phyloP scores from a whole-genome alignment of 2,888 invertebrate genomes.

The Xestia sexstrigata region DNA sequence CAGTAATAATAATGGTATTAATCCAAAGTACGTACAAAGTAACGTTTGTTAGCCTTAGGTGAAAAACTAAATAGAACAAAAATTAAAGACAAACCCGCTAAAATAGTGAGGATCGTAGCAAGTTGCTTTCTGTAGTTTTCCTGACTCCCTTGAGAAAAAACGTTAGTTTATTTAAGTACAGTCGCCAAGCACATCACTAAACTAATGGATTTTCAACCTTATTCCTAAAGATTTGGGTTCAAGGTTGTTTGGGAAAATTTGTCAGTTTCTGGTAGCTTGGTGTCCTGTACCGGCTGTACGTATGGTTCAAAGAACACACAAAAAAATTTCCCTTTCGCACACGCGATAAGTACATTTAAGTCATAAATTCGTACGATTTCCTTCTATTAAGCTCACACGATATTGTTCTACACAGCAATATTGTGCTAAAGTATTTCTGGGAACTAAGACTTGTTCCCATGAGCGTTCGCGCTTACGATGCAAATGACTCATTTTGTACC shows the following conservation, averaged over 20 bases:
- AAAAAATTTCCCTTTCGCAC: constrained; percentile 8
- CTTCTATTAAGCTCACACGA: constrained; percentile 16
- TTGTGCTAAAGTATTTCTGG: constrained; percentile 30
- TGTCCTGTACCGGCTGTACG: too few relatives aligned
- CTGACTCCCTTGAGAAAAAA: background rate
- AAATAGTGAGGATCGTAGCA: too few relatives aligned
- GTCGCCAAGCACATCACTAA: too few relatives aligned
- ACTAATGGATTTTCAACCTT: too few relatives aligned
- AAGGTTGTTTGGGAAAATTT: too few relatives aligned
- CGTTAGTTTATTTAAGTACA: background rate
- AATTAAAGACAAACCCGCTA: too few relatives aligned
- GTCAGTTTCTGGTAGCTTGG: too few relatives aligned
- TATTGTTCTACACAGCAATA: constrained; percentile 29
- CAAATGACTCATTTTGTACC: constrained; percentile 31
- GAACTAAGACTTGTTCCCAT: constrained; percentile 27
- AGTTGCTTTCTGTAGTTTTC: background rate
- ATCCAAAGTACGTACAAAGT: too few relatives aligned
- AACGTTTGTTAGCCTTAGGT: too few relatives aligned
- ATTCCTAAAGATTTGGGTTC: too few relatives aligned
- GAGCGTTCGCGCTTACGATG: constrained; percentile 10
- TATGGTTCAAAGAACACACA: background rate
- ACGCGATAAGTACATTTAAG: constrained; percentile 41
- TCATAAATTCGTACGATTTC: constrained; percentile 36
- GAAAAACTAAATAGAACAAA: too few relatives aligned
- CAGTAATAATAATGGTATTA: too few relatives aligned